A percentile compares a stretch with the other conserved stretches of the same genome.
These are phyloP conservation scores for Drosophila parabipectinata DNA, from an alignment of 1,140 invertebrate species.

Conservation along the genomic window DNA sequence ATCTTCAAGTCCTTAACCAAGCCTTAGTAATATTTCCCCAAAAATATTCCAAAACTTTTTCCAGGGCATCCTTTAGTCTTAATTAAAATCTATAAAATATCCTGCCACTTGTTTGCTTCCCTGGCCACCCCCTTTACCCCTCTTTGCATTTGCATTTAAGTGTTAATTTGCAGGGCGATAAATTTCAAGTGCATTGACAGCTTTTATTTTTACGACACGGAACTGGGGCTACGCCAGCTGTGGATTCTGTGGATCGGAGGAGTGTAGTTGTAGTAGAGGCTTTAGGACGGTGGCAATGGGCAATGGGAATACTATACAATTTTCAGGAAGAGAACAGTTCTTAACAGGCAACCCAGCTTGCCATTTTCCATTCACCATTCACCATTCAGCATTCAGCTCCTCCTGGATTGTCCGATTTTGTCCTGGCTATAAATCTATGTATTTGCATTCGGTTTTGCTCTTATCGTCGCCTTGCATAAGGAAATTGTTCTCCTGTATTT, in stretches of 20 bases:
- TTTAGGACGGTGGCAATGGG: not conserved
- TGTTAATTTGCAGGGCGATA: conserved; percentile 79
- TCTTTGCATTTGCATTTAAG: conserved; percentile 59
- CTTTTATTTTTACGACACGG: conserved; percentile 75
- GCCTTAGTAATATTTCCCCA: too few species aligned
- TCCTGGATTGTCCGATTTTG: not conserved
- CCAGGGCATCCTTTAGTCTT: conserved; percentile 1
- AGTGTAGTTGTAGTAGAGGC: not conserved
- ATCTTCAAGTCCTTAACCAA: too few species aligned
- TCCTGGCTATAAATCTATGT: conserved; percentile 74
- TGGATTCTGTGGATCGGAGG: conserved; percentile 36
- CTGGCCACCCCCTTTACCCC: not conserved
- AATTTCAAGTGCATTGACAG: conserved; percentile 78
- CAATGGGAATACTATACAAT: not conserved
- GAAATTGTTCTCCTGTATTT: conserved; percentile 75
- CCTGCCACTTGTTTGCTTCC: conserved; percentile 20
- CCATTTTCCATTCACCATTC: not conserved
- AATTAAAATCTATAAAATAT: not conserved
- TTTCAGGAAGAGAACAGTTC: not conserved
- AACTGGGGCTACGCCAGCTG: conserved; percentile 51
- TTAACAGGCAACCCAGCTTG: not conserved
- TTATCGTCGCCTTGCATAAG: conserved; percentile 78
- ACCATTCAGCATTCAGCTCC: not conserved
- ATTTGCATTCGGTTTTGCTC: conserved; percentile 76
- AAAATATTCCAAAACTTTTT: not conserved